Evolutionary conservation across 2,113 vertebrate species (phyloP), one percentile per base, ranked within the genome.

Genomic region (Megaptera novaeangliae): DNA sequence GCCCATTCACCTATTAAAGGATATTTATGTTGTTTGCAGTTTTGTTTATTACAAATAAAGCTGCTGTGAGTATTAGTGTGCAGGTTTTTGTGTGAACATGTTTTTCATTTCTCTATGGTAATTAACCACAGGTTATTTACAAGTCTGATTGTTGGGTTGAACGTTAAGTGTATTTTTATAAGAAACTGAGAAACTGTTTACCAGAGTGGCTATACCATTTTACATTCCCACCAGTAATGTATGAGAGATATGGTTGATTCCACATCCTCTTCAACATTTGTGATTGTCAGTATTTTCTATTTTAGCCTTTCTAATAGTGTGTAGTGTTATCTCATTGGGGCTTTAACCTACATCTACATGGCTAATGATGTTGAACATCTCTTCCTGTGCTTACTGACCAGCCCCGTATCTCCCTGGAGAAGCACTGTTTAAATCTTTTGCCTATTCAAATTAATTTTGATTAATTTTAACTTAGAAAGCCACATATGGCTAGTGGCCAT

Each of bases 131-230:
- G 66, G 66, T 68, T 49, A 52, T 34, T 77, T 39, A 46, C 5
- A 29, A 74, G 21, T 82, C 15, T 94, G 36, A 85, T 18, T 78
- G 27, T 21, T 52, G n/a, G 83, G n/a, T 55, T 77, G 21, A 52
- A 92, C n/a, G 29, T 8, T 91, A 91, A 82, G 41, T 17, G 27
- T 94, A 63, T 55, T 69, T 89, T 94, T n/a, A 55, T 64, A 84
- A 84, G 91, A 94, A 94, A 94, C 25, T 72, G 46, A 29, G 57
- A 64, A 44, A 77, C 23, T 91, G 21, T 84, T 94, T 81, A 91
- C 44, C 36, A 39, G 36, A 74, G 25, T 91, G 20, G n/a, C 68
- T 66, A 29, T 21, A 81, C 23, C 18, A 81, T 49, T 96, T 82
- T 80, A 74, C 52, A 91, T 68, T 61, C 41, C 74, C 39, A 91